Base-by-base conservation (phyloP, 2,888 invertebrate genomes). In the Unio delphinus region DNA sequence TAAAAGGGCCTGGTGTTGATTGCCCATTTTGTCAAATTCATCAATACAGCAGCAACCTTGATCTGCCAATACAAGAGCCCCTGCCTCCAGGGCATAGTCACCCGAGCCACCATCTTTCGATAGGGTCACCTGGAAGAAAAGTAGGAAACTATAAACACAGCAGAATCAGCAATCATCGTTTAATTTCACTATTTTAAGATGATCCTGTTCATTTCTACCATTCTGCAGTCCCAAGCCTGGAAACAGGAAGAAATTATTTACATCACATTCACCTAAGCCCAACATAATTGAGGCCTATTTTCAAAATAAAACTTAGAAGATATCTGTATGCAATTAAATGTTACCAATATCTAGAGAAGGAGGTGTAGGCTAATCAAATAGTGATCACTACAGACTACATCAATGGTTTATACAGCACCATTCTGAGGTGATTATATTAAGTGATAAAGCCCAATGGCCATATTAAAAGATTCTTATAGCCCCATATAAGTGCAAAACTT, bases 31-130 rank as follows among this genome's bases (percentile, higher is more conserved):
- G 89, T 98, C 98, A 85, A 98, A 95, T 90, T 98, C 98, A 89
- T 98, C 98, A 62, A 98, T 95, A 83, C 96, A 96, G 89, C 97
- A 98, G 74, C 94, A 94, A 0, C 98, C 98, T 82, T 93, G 94
- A 88, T 96, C 95, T 26, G 97, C 95, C 67, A 96, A 91, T 67
- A 97, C 94, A 55, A 90, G 79, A 0, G 90, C 90, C 20, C 91
- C 98, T 0, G 97, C 96, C 90, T 97, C 96, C 65, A 97, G 91
- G 0, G 94, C 93, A 91, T 93, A 95, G 88, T 95, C 96, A 26
- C 86, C 87, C n/a, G 85, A 83, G 0, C 88, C 88, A 61, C 93
- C 91, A 90, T 95, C 94, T 83, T 94, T 93, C 3, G 93, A 92
- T 82, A 96, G 89, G 15, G 95, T 94, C 66, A 96, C 95, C 89